Evolutionary conservation across 1,140 invertebrate species (phyloP).

Genomic region (Drosophila serrata): DNA sequence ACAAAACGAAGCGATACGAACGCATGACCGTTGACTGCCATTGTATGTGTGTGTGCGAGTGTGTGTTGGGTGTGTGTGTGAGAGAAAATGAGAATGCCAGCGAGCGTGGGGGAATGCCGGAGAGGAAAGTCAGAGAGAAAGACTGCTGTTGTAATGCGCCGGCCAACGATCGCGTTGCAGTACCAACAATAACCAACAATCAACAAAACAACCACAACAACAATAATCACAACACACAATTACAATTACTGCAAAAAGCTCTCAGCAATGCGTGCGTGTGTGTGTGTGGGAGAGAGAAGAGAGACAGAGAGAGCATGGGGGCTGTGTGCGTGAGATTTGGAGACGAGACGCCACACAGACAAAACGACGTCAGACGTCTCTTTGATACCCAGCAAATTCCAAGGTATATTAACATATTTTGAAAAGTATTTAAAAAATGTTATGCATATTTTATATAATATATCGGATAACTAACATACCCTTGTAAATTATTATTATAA

Average conservation of each 20-base stretch:
- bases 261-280: slow-evolving; percentile 16
- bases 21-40: slow-evolving; percentile 63
- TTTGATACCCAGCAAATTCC: slow-evolving; percentile 4
- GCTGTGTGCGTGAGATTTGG: slow-evolving; percentile 36
- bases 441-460: no score
- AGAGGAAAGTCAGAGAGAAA: slow-evolving; percentile 22
- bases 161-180: slow-evolving; percentile 67
- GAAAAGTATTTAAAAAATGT: no score
- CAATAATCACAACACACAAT: slow-evolving; percentile 35
- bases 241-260: slow-evolving; percentile 44
- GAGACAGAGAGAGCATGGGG: background rate
- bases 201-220: no score
- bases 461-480: no score
- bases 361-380: slow-evolving; percentile 65
- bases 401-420: background rate
- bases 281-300: background rate
- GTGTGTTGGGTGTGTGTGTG: slow-evolving; percentile 10
- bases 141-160: slow-evolving; percentile 60
- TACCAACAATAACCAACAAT: slow-evolving; percentile 22
- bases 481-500: no score
- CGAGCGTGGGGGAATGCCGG: no score
- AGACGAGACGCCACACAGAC: slow-evolving; percentile 72
- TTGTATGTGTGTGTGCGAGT: slow-evolving; percentile 28
- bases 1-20: slow-evolving; percentile 67
- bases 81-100: slow-evolving; percentile 25